Evolutionary conservation across 2,113 vertebrate species (phyloP), one percentile per base, ranked within the genome.

Genomic region (Mus pahari): DNA sequence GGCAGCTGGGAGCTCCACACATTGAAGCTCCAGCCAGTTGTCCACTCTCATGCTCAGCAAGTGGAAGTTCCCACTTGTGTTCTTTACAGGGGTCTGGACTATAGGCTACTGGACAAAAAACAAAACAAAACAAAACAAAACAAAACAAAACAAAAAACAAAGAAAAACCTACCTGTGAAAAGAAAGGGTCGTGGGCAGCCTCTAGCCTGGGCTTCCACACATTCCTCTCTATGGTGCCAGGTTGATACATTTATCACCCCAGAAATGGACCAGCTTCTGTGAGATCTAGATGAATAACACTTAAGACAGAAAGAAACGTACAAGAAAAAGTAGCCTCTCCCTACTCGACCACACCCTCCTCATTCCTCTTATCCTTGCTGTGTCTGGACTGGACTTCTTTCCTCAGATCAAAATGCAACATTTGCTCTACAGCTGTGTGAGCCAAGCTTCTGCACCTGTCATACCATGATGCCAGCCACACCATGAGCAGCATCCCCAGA

Each of bases 11-110:
- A 64, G 33, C 42, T 9, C 2, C 20, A 7, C 10, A 36, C 0
- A 0, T 1, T 0, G 14, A 70, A 36, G 13, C 3, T n/a, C 55
- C 11, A 17, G 7, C 17, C 22, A 17, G 7, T 12, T 16, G 24
- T 19, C 33, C 36, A 9, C 48, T 13, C 66, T 19, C 5, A 0
- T 6, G 31, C 33, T 6, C 0, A 1, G 26, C 28, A 17, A 55
- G 31, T 22, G 0, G 8, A 19, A 22, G 1, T 26, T 17, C 16
- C n/a, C 13, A 33, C 55, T 24, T 48, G 22, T 3, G 5, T 7
- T 28, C 13, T 45, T 31, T 16, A 10, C 1, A 4, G 45, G 31
- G 2, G 3, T 10, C 19, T 17, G 22, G 14, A 45, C 60, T 13
- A 20, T 11, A 77, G 42, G 39, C 39, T 48, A 0, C 50, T 58